Base-by-base conservation (phyloP, 2,888 invertebrate species). In the Agriopis marginaria region DNA sequence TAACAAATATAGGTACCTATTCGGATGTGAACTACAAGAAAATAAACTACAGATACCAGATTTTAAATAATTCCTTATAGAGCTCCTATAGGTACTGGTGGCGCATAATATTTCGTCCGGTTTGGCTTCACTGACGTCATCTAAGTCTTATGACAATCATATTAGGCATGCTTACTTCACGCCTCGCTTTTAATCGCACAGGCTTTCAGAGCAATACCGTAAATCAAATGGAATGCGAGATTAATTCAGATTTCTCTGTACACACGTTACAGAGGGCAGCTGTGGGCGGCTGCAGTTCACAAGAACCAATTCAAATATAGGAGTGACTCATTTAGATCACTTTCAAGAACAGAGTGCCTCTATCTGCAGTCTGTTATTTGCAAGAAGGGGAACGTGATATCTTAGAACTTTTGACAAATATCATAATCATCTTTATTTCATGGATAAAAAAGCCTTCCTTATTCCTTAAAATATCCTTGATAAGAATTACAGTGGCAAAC, bases 271-370 rank as follows among this genome's bases (percentile, higher is more conserved):
- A 60, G 68, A 63, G 77, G 77, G 82, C 81, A 80, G 76, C 76
- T 79, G 80, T 74, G 64, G 71, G 73, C 75, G 68, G 71, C 69
- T 68, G 74, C 67, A 78, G 71, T 75, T 77, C 70, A 73, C 74
- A 77, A 79, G 68, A 81, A 74, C 72, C 77, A 71, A 70, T 80
- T 84, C 86, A 81, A 80, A 88, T 88, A 83, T 88, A 89, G 84
- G 75, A 68, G 76, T 89, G 89, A 88, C 81, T 86, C 85, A 83
- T 78, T 73, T 72, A 63, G 67, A 75, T 77, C 73, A 75, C 77
- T 75, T 76, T 68, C 73, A 73, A 70, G 75, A 79, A 81, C 75
- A 78, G 73, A 76, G 77, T 80, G 78, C 78, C 77, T 76, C 75
- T 75, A 69, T 69, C 54, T 72, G 51, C 17, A 32, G 32, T 32